Conservation (phyloP, 2,888 invertebrate species). For the Platynereis dumerilii region DNA sequence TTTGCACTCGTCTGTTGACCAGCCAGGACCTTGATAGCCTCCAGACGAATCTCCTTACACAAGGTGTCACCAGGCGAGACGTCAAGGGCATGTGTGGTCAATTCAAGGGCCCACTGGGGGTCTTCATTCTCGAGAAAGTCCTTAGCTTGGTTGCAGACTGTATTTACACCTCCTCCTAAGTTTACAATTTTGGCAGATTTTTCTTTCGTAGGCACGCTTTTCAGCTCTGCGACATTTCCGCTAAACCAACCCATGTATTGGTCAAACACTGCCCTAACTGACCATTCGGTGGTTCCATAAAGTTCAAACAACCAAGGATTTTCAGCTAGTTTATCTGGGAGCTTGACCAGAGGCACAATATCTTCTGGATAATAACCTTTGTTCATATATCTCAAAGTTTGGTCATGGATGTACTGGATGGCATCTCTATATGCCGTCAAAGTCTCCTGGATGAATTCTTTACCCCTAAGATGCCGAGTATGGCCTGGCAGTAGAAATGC, state of each 20-base stretch:
- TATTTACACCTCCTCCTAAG: conserved; percentile 39
- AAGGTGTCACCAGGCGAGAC: conserved; percentile 9
- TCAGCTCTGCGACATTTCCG: conserved; percentile 33
- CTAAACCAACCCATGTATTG: conserved; percentile 39
- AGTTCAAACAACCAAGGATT: conserved; percentile 49
- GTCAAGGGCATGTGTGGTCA: conserved; percentile 40
- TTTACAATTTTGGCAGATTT: conserved; percentile 42
- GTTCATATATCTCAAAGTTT: conserved; percentile 49
- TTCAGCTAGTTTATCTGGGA: conserved; percentile 42
- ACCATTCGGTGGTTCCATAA: conserved; percentile 56
- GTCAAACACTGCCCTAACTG: conserved; percentile 45
- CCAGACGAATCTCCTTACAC: conserved; percentile 19
- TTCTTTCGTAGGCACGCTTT: conserved; percentile 29
- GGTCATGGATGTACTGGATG: conserved; percentile 55
- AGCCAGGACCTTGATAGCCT: conserved; percentile 25
- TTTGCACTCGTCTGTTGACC: conserved; percentile 44
- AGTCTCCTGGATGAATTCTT: conserved; percentile 19
- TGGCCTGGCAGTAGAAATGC: conserved; percentile 51
- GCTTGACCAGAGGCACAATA: conserved; percentile 42
- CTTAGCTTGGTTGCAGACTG: conserved; percentile 33
- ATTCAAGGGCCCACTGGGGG: conserved; percentile 50
- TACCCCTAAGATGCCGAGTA: conserved; percentile 45
- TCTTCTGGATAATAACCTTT: conserved; percentile 52
- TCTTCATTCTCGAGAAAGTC: conserved; percentile 42
- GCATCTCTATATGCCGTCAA: conserved; percentile 44